Base-by-base conservation (phyloP, 1,140 invertebrate species). In the Drosophila lacertosa region DNA sequence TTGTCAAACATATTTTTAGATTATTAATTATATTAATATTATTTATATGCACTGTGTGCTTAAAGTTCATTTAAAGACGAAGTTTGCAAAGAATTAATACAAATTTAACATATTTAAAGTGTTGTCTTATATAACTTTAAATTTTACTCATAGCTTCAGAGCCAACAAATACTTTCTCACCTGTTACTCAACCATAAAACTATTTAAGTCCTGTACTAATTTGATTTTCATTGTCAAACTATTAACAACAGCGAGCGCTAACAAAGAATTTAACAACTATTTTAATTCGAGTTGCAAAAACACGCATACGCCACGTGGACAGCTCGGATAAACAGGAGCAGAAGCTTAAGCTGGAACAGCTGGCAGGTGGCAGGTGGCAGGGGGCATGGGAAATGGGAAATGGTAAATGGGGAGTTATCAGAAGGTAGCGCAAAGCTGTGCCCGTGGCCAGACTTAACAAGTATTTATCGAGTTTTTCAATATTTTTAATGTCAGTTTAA, bases 401-500 rank as follows among this genome's bases (percentile, higher is more conserved):
- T n/a, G n/a, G n/a, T n/a, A n/a, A n/a, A n/a, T n/a, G n/a, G n/a
- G n/a, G n/a, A n/a, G n/a, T n/a, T n/a, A n/a, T n/a, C n/a, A n/a
- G 42, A 24, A 11, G 22, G 10, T 0, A 20, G 16, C 4, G 9
- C 24, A 3, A 1, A 29, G 24, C 15, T 10, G 24, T 45, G 55
- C 70, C 65, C 39, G 70, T 4, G 57, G 60, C 33, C 40, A 33
- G 42, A 86, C 81, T 84, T 84, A 84, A 77, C 81, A 84, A 84
- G 76, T 86, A 86, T 84, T 84, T 84, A 84, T 86, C 81, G 81
- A 81, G 81, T 84, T 84, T 84, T 86, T 84, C 81, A 84, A 84
- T 84, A 86, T 84, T 84, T 84, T 86, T 84, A 84, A 84, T 86
- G 81, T 84, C 77, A 86, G 77, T 84, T 84, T 84, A 84, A 84